Conservation (phyloP, 2,113 vertebrate species). For the Bos taurus region ARS-UCD2.0 NC_037334.1:88181501-88182000, state of each 20-base stretch:
- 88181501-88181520: neutral
- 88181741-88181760: neutral
- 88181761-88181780: neutral
- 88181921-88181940: neutral
- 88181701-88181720: neutral
- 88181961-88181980: neutral
- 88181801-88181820: neutral
- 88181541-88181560: neutral
- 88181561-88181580: neutral
- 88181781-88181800: neutral
- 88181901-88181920: neutral
- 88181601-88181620: neutral
- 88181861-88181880: constrained; percentile 1
- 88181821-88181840: neutral
- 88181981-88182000: neutral
- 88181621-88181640: neutral
- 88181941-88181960: neutral
- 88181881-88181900: neutral
- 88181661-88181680: neutral
- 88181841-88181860: neutral
- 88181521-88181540: neutral
- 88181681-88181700: neutral
- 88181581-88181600: neutral
- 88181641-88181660: neutral
- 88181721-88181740: neutral